These are phyloP conservation scores for Andrena hattorfiana DNA, from an alignment of 2,888 invertebrate species.

Conservation along the genomic window DNA sequence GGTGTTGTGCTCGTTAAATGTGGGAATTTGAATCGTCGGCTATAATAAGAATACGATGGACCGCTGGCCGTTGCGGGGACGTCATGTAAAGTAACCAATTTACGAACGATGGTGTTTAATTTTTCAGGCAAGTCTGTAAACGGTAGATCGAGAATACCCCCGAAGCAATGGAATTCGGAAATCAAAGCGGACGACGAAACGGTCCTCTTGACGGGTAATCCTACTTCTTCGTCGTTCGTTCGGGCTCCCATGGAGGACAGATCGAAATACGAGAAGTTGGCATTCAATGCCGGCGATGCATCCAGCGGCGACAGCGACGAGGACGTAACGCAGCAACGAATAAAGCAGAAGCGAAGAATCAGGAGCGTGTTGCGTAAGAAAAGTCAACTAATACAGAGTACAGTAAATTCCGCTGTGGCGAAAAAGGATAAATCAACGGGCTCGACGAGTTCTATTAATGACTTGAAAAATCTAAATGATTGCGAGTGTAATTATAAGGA, in stretches of 20 bases:
- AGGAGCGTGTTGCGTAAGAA: constrained; percentile 78
- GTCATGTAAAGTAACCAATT: background rate
- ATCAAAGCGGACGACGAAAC: constrained; percentile 84
- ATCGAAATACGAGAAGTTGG: constrained; percentile 92
- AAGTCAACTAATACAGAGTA: constrained; percentile 71
- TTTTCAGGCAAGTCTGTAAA: constrained; percentile 77
- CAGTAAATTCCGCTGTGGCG: constrained; percentile 42
- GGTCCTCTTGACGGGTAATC: constrained; percentile 82
- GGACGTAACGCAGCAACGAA: constrained; percentile 80
- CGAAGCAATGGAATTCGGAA: constrained; percentile 78
- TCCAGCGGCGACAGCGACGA: constrained; percentile 85
- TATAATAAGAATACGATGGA: background rate
- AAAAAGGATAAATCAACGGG: constrained; percentile 87
- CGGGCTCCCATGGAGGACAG: constrained; percentile 89
- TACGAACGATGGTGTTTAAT: constrained; percentile 29
- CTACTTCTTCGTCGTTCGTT: constrained; percentile 86
- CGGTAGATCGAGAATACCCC: constrained; percentile 66
- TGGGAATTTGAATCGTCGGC: no score
- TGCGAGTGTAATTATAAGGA: constrained; percentile 76
- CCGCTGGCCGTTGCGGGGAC: background rate
- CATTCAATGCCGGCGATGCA: constrained; percentile 87
- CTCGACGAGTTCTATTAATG: constrained; percentile 91
- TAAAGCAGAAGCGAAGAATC: constrained; percentile 83
- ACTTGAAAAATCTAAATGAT: constrained; percentile 87
- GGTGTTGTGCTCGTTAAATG: no score